Conservation (phyloP, 2,113 vertebrate species). For the Maylandia zebra region DNA sequence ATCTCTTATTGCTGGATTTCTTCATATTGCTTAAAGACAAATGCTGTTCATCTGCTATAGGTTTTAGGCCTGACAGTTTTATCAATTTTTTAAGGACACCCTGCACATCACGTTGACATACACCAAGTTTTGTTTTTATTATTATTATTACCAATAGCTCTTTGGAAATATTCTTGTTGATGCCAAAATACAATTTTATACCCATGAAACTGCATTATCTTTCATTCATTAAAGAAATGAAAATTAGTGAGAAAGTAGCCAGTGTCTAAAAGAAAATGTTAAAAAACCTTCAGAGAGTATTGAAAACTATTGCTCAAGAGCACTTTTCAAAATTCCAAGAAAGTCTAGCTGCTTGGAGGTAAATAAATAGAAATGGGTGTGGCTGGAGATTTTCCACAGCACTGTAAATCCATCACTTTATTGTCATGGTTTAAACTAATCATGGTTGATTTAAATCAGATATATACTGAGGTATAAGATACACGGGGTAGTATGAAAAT, state of each 20-base stretch:
- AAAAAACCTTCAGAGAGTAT: neutral
- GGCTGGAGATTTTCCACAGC: neutral
- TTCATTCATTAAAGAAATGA: neutral
- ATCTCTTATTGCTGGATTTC: neutral
- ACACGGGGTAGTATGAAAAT: neutral
- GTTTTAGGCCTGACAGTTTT: neutral
- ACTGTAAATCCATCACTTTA: neutral
- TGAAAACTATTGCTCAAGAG: neutral
- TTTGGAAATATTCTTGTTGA: neutral
- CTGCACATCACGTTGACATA: neutral
- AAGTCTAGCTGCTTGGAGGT: fast-evolving
- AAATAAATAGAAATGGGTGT: neutral
- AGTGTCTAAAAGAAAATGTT: neutral
- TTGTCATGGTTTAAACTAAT: neutral
- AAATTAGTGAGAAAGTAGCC: neutral
- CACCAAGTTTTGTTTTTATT: fast-evolving
- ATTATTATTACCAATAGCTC: neutral
- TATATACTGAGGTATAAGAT: neutral
- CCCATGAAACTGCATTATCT: neutral
- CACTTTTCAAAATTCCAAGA: neutral
- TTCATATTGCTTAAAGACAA: neutral
- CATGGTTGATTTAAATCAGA: neutral
- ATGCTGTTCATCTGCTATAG: neutral
- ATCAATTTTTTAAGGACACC: neutral
- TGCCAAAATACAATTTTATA: neutral